phyloP scores from a whole-genome alignment of 2,888 invertebrate species.

The Latheticus oryzae region DNA sequence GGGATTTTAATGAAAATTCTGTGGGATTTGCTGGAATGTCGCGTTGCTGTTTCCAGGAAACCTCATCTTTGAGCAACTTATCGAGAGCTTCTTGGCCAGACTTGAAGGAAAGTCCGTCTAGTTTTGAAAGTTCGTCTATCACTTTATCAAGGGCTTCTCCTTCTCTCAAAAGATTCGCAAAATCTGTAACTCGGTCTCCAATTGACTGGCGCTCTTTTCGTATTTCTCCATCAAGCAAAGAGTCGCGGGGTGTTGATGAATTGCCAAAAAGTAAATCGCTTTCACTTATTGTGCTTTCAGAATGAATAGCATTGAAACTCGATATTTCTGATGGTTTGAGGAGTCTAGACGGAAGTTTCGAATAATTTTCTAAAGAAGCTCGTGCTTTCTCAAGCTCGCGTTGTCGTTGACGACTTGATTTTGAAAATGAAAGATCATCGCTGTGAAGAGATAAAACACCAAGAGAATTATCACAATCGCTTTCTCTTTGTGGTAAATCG shows the following conservation, averaged over 20 bases:
- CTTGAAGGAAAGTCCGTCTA: constrained; percentile 51
- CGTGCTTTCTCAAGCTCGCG: constrained; percentile 38
- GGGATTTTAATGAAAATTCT: constrained; percentile 21
- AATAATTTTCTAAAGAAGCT: constrained; percentile 15
- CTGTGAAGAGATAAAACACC: constrained; percentile 41
- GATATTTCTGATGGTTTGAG: constrained; percentile 44
- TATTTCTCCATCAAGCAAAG: neutral
- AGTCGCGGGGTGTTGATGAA: constrained; percentile 56
- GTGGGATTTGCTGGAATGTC: constrained; percentile 49
- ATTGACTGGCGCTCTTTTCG: constrained; percentile 1
- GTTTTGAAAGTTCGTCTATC: constrained; percentile 50
- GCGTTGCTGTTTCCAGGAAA: constrained; percentile 62
- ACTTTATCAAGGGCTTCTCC: constrained; percentile 46
- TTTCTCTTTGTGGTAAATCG: constrained; percentile 3
- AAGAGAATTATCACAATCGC: constrained; percentile 21
- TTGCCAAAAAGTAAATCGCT: constrained; percentile 55
- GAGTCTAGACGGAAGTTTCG: constrained; percentile 52
- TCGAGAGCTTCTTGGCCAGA: constrained; percentile 62
- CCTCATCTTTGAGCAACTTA: constrained; percentile 64
- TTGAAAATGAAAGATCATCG: constrained; percentile 19
- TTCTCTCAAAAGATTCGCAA: neutral
- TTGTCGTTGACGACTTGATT: constrained; percentile 20
- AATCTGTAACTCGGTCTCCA: constrained; percentile 2
- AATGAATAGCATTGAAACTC: constrained; percentile 19
- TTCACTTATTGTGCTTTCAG: constrained; percentile 59